These are phyloP conservation scores for Macropodus opercularis DNA, from an alignment of 2,797 vertebrate genomes.

Conservation along the genomic window DNA sequence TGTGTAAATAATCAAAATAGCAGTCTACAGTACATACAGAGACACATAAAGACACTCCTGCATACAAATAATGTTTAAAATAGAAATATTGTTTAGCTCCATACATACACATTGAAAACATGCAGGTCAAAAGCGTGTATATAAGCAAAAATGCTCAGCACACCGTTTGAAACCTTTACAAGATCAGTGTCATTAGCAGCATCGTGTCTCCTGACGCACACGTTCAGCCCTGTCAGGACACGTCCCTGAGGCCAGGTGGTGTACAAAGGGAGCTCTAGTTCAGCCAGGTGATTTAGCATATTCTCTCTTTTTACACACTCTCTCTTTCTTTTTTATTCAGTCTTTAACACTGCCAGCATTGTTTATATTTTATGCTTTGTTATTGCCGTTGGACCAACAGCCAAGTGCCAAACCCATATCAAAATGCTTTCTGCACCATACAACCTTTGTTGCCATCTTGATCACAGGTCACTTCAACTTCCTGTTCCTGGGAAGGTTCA, in stretches of 20 bases:
- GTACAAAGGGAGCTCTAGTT: slow-evolving; percentile 66
- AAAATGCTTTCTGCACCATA: slow-evolving; percentile 72
- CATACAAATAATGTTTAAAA: background rate
- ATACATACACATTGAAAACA: slow-evolving; percentile 49
- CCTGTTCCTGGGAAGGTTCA: slow-evolving; percentile 79
- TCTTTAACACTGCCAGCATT: slow-evolving; percentile 49
- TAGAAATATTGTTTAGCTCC: background rate
- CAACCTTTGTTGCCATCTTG: slow-evolving; percentile 86
- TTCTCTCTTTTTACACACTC: slow-evolving; percentile 11
- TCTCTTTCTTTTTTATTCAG: background rate
- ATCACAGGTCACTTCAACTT: slow-evolving; percentile 80
- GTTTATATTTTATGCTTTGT: slow-evolving; percentile 33
- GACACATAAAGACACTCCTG: slow-evolving; percentile 5
- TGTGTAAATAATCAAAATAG: slow-evolving; percentile 15
- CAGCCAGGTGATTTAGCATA: slow-evolving; percentile 49
- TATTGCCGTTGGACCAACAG: slow-evolving; percentile 68
- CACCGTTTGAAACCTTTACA: slow-evolving; percentile 7
- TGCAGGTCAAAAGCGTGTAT: slow-evolving; percentile 71
- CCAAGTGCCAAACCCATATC: slow-evolving; percentile 71
- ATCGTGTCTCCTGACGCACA: slow-evolving; percentile 63
- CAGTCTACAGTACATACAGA: slow-evolving; percentile 8
- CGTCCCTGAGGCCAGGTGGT: slow-evolving; percentile 43
- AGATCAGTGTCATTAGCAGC: slow-evolving; percentile 38
- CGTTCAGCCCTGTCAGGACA: slow-evolving; percentile 30
- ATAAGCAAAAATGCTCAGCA: slow-evolving; percentile 59